Conservation (phyloP, 2,888 invertebrate species). For the Platycheirus albimanus region DNA sequence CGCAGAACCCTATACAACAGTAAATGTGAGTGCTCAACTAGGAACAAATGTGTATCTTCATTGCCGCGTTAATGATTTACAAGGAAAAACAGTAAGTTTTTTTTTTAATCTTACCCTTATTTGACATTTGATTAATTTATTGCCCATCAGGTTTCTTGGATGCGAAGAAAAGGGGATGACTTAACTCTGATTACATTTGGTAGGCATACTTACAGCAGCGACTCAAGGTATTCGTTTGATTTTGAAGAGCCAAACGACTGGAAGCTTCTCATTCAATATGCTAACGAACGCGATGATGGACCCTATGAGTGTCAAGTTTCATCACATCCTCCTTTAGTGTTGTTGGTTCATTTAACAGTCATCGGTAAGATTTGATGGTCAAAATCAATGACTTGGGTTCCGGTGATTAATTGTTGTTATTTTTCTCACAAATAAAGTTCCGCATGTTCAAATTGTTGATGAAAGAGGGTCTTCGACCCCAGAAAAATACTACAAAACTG, state of each 20-base stretch:
- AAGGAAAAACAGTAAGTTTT: conserved; percentile 86
- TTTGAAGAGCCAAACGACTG: conserved; percentile 90
- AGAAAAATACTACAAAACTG: conserved; percentile 92
- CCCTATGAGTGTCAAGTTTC: conserved; percentile 91
- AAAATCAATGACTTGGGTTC: too few species aligned
- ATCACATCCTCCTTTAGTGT: conserved; percentile 89
- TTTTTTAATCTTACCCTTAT: not conserved
- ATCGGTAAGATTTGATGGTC: conserved; percentile 85
- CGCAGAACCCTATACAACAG: conserved; percentile 86
- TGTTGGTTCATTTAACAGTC: conserved; percentile 87
- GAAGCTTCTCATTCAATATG: conserved; percentile 89
- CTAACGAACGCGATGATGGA: conserved; percentile 90
- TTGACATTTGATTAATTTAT: not conserved
- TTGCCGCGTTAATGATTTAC: conserved; percentile 87
- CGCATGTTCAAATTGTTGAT: conserved; percentile 91
- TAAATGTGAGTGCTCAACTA: conserved; percentile 87
- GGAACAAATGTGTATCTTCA: conserved; percentile 86
- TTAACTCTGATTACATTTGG: conserved; percentile 88
- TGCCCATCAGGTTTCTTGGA: conserved; percentile 87
- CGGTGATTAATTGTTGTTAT: not conserved
- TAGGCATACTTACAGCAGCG: conserved; percentile 86
- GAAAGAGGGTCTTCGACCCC: conserved; percentile 89
- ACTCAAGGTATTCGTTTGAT: conserved; percentile 87
- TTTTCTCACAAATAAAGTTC: conserved; percentile 85
- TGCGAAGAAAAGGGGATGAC: conserved; percentile 86